phyloP scores from a whole-genome alignment of 2,113 vertebrate genomes.

The Brevimyrus niger region DNA sequence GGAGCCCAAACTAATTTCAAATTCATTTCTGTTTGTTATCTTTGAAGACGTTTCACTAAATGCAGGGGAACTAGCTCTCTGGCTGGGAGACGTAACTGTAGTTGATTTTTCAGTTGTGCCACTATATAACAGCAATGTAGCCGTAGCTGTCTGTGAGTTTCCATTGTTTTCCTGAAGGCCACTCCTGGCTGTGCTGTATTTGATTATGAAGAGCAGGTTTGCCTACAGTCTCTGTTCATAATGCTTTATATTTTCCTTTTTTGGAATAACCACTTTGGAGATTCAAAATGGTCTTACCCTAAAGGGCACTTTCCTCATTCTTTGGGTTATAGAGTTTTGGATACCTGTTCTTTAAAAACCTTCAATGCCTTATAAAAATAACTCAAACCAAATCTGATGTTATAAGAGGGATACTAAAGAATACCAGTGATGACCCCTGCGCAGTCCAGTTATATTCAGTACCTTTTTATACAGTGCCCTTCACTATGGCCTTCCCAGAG shows the following conservation, averaged over 20 bases:
- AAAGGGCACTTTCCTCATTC: background rate
- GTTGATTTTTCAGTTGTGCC: background rate
- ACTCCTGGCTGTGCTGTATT: background rate
- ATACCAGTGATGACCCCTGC: background rate
- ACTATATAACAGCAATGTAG: background rate
- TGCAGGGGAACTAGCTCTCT: background rate
- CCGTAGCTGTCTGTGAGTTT: background rate
- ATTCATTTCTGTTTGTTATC: background rate
- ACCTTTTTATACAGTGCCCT: background rate
- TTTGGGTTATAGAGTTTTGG: too few relatives aligned
- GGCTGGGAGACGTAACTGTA: background rate
- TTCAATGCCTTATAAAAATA: too few relatives aligned
- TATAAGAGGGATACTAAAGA: background rate
- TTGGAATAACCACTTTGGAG: background rate
- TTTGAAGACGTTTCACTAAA: background rate
- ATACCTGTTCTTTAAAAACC: too few relatives aligned
- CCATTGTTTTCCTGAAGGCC: background rate
- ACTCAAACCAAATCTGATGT: too few relatives aligned
- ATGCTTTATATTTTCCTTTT: background rate
- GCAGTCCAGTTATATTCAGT: background rate
- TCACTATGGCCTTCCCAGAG: background rate
- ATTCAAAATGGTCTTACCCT: background rate
- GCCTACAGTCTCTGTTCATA: background rate
- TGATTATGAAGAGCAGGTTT: background rate
- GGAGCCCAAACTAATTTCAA: background rate